A percentile compares a stretch with the other conserved stretches of the same genome.
These are phyloP conservation scores for Antechinus stuartii DNA, from an alignment of 2,113 vertebrate species.

Conservation along the genomic window DNA sequence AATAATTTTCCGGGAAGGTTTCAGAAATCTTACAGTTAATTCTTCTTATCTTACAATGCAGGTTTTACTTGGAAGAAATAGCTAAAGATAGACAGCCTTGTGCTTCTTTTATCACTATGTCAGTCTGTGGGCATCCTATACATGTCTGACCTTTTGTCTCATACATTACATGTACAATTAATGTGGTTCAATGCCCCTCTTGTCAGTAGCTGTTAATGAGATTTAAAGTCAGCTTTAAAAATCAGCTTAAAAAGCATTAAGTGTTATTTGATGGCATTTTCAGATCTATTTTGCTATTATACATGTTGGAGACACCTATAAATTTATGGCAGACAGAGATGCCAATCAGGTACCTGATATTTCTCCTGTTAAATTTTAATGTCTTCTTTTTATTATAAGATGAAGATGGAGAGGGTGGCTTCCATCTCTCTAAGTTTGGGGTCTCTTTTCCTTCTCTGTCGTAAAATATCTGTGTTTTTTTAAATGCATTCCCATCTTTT, in stretches of 20 bases:
- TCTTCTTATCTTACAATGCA: slow-evolving; percentile 54
- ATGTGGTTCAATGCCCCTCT: background rate
- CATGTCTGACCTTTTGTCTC: slow-evolving; percentile 55
- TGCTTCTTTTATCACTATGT: background rate
- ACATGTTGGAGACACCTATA: background rate
- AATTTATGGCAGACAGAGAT: slow-evolving; percentile 39
- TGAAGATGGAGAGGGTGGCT: background rate
- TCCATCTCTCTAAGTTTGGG: background rate
- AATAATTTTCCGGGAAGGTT: background rate
- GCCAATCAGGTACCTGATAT: slow-evolving; percentile 51
- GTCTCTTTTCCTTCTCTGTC: background rate
- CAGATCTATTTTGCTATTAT: slow-evolving; percentile 35
- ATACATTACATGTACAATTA: slow-evolving; percentile 37
- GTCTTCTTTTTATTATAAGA: slow-evolving; percentile 33
- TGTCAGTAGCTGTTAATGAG: slow-evolving; percentile 63
- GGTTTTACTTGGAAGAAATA: background rate
- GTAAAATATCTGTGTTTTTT: background rate
- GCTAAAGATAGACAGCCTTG: background rate
- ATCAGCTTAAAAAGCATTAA: slow-evolving; percentile 14
- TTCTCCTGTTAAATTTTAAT: slow-evolving; percentile 56
- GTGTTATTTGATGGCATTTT: slow-evolving; percentile 49
- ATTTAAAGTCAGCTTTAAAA: slow-evolving; percentile 66
- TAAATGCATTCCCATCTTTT: background rate
- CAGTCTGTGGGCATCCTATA: background rate
- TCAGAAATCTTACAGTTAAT: slow-evolving; percentile 19